Conservation (phyloP, 2,888 invertebrate species). For the Lithophane ornitopus region DNA sequence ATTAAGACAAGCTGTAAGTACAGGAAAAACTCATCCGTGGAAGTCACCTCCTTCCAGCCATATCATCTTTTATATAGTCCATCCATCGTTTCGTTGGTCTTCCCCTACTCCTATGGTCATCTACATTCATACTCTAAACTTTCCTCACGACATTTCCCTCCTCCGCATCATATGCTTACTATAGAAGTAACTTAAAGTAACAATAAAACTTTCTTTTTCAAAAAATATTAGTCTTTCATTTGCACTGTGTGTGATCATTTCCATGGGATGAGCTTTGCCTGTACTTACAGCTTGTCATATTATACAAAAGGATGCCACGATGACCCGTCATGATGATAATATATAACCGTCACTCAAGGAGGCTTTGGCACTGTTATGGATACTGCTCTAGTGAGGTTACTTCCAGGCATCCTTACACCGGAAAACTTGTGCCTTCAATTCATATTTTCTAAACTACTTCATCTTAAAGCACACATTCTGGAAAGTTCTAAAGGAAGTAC, state of each 20-base stretch:
- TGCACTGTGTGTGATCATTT: background rate
- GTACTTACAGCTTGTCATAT: too few relatives aligned
- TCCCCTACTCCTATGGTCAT: too few relatives aligned
- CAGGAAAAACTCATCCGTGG: too few relatives aligned
- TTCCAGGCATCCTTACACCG: background rate
- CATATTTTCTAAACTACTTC: slow-evolving; percentile 21
- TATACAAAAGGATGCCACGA: background rate
- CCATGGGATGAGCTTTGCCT: background rate
- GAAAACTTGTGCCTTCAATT: background rate
- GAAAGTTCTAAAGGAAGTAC: slow-evolving; percentile 32
- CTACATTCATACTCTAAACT: too few relatives aligned
- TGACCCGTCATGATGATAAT: background rate
- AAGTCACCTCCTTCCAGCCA: too few relatives aligned
- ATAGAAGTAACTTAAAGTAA: too few relatives aligned
- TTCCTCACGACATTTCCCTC: too few relatives aligned
- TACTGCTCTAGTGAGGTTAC: background rate
- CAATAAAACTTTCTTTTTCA: too few relatives aligned
- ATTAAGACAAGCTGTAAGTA: too few relatives aligned
- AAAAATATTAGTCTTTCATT: background rate
- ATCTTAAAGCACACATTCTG: slow-evolving; percentile 18
- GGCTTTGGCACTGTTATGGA: background rate
- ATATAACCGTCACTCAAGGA: background rate
- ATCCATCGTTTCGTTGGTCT: too few relatives aligned
- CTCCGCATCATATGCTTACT: too few relatives aligned
- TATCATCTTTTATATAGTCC: too few relatives aligned